Conservation (phyloP, 1,140 invertebrate species). For the Hylaeus anthracinus region DNA sequence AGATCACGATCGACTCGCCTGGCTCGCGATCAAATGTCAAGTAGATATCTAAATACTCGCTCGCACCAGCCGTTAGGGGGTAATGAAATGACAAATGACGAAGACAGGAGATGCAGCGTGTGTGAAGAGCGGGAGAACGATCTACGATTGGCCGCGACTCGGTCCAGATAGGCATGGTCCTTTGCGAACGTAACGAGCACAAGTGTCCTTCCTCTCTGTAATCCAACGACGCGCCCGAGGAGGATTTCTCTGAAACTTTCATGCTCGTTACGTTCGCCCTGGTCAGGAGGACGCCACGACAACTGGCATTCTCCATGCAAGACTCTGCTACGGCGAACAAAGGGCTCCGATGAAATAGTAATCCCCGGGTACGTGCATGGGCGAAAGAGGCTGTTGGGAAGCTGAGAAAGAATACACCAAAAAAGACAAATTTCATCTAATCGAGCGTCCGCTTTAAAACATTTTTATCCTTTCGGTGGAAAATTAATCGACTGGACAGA, state of each 20-base stretch:
- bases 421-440: too few relatives aligned
- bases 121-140: conserved; percentile 47
- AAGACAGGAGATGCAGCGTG: conserved; percentile 64
- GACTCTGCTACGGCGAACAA: conserved; percentile 13
- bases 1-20: too few relatives aligned
- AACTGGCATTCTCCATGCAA: conserved; percentile 38
- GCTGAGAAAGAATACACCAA: background rate
- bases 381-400: conserved; percentile 1
- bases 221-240: background rate
- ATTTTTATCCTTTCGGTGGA: too few relatives aligned
- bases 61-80: conserved; percentile 51
- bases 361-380: conserved; percentile 29
- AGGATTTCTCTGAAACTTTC: conserved; percentile 10
- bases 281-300: background rate
- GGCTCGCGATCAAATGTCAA: conserved; percentile 9
- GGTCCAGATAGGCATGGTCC: background rate
- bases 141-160: conserved; percentile 28
- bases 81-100: conserved; percentile 64
- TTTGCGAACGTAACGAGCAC: conserved; percentile 25
- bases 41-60: conserved; percentile 18
- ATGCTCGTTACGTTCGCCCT: conserved; percentile 13
- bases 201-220: background rate
- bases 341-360: conserved; percentile 32
- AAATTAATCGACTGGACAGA: too few relatives aligned
- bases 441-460: too few relatives aligned